phyloP scores from a whole-genome alignment of 2,888 invertebrate species.

The Rhingia campestris region DNA sequence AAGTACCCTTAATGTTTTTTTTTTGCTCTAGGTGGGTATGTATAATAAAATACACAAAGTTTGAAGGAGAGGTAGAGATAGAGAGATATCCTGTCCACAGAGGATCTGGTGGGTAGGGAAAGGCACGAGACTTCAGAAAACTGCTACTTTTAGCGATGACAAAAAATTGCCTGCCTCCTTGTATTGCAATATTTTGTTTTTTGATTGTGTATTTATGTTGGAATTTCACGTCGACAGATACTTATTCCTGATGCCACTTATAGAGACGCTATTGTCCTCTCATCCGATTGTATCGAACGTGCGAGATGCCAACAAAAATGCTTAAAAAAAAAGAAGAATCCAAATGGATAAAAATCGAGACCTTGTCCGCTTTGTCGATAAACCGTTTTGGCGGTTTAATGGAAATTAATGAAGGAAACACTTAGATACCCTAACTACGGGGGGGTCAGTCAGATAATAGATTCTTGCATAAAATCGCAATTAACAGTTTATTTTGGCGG shows the following conservation, averaged over 20 bases:
- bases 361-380: conserved; percentile 24
- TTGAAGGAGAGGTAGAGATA: neutral
- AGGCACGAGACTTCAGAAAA: conserved; percentile 42
- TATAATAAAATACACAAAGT: conserved; percentile 34
- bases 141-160: conserved; percentile 44
- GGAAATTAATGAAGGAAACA: conserved; percentile 56
- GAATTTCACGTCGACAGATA: conserved; percentile 46
- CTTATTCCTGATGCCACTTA: conserved; percentile 53
- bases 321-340: neutral
- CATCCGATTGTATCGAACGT: neutral
- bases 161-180: conserved; percentile 9
- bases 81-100: neutral
- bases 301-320: neutral
- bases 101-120: neutral
- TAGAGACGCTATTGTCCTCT: conserved; percentile 14
- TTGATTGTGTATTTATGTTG: neutral
- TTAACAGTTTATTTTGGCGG: conserved; percentile 16
- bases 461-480: conserved; percentile 30
- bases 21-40: conserved; percentile 35
- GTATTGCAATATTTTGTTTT: conserved; percentile 20
- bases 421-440: neutral
- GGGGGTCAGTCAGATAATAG: neutral
- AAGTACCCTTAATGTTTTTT: conserved; percentile 62
- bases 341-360: conserved; percentile 2
- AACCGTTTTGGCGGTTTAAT: conserved; percentile 54